Conservation (phyloP, 2,797 vertebrate genomes). For the Florisuga fusca region DNA sequence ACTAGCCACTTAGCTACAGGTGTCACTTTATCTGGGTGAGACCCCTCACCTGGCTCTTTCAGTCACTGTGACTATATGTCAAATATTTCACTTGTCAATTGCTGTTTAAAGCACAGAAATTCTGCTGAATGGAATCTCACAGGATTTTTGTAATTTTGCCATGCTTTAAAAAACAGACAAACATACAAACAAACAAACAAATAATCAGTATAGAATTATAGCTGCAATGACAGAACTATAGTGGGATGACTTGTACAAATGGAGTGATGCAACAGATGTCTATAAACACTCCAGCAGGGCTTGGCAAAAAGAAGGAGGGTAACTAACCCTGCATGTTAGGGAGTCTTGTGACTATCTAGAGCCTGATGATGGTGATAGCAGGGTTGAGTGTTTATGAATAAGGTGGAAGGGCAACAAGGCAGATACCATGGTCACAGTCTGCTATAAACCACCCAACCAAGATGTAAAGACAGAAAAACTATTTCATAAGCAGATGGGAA, state of each 20-base stretch:
- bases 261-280: not conserved
- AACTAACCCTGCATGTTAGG: rapidly evolving
- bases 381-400: not conserved
- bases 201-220: not conserved
- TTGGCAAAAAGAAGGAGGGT: not conserved
- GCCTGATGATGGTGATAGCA: not conserved
- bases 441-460: not conserved
- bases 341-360: not conserved
- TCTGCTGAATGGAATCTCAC: too few relatives aligned
- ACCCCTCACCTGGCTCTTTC: too few relatives aligned
- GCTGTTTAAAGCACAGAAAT: too few relatives aligned
- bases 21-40: too few relatives aligned
- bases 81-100: too few relatives aligned
- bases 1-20: too few relatives aligned
- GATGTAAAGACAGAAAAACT: not conserved
- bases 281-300: not conserved
- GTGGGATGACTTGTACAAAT: not conserved
- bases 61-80: too few relatives aligned
- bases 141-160: not conserved
- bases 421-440: not conserved
- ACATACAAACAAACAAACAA: not conserved
- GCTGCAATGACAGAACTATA: not conserved
- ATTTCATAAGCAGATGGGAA: not conserved
- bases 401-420: not conserved
- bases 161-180: not conserved